Percentiles rank a stretch among this genome's conserved stretches.
Evolutionary conservation across 2,888 invertebrate genomes (phyloP).

Genomic region (Drosophila kuntzei): DNA sequence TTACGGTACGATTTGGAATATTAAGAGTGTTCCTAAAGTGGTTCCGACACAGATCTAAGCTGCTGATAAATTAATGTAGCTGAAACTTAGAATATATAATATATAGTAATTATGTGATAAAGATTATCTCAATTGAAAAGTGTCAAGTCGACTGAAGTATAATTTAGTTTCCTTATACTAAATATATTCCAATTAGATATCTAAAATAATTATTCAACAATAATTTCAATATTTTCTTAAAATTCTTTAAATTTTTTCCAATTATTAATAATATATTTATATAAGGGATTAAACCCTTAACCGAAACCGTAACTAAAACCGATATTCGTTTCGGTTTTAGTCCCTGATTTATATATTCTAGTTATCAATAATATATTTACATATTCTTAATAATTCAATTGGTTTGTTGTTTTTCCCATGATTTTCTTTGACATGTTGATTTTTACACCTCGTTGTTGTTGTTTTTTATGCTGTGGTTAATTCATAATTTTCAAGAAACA

Average conservation of each 20-base stretch:
- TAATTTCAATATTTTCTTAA: too few relatives aligned
- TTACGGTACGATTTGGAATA: not conserved
- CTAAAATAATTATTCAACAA: not conserved
- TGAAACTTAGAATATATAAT: not conserved
- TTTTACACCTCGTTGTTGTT: constrained; percentile 38
- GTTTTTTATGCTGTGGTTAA: constrained; percentile 45
- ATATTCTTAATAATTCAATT: not conserved
- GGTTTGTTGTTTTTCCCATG: not conserved
- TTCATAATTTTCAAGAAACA: constrained; percentile 32
- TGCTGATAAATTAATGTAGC: not conserved
- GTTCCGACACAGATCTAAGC: not conserved
- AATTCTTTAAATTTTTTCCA: not conserved
- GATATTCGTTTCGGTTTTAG: too few relatives aligned
- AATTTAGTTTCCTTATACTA: too few relatives aligned
- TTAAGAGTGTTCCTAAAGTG: not conserved
- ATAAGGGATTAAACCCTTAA: too few relatives aligned
- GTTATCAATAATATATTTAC: too few relatives aligned
- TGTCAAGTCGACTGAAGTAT: too few relatives aligned
- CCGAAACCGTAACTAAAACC: too few relatives aligned
- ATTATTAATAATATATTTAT: not conserved
- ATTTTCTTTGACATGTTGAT: constrained; percentile 9
- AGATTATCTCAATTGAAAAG: too few relatives aligned
- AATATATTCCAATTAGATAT: too few relatives aligned
- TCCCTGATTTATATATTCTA: too few relatives aligned
- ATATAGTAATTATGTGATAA: too few relatives aligned